Evolutionary conservation across 2,888 invertebrate genomes (phyloP), one percentile per base, ranked within the genome.

Genomic region (Flexamia atlantica): DNA sequence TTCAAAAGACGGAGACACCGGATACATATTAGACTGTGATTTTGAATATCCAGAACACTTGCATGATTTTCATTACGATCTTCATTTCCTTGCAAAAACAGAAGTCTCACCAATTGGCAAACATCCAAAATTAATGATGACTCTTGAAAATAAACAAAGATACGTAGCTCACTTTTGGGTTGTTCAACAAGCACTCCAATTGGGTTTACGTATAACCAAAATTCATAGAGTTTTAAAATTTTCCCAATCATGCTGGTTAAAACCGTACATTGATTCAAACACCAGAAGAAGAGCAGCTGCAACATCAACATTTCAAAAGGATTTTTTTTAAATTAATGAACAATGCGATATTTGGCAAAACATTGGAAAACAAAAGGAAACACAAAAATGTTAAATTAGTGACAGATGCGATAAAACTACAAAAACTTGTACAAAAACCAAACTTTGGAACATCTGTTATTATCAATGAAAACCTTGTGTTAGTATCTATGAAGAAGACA

Each of bases 221-320:
- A 87, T 89, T 28, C 88, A 89, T 84, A 72, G 88, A 14, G 85
- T 88, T 17, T 72, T 89, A 17, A 25, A 84, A 36, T 89, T 89
- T 84, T 83, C 85, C 20, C 89, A 89, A 87, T 87, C 87, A 4
- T 46, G 83, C 30, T 90, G 87, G 88, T 81, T 89, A 53, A 87
- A 88, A 83, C 83, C 85, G 28, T 88, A 88, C 84, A 86, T 89
- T 42, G 84, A 86, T 79, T 82, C 87, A 68, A 88, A 86, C 72
- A 85, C 84, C 23, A 30, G 25, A 68, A 20, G 23, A 72, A 74
- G 81, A 57, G 84, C 80, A 84, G 42, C 87, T 85, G 87, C 89
- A 3, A 87, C n/a, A 40, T 88, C 88, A 50, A 87, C 88, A 20
- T 90, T 89, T 87, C 88, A 90, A 86, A 90, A 90, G 88, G 40